Conservation (phyloP, 2,797 vertebrate species). For the Trematomus bernacchii region DNA sequence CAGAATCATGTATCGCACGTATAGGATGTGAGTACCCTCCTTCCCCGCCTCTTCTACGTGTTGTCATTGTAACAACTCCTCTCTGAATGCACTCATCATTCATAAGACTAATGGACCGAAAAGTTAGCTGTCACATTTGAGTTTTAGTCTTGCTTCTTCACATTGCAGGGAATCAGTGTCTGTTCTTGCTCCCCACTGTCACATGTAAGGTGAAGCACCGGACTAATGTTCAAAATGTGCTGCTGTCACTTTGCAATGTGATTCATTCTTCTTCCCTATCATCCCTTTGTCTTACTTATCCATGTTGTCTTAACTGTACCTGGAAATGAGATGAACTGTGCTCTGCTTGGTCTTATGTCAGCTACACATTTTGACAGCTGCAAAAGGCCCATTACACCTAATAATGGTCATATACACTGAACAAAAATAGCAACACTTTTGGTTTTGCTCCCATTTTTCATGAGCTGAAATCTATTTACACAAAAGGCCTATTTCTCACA, state of each 20-base stretch:
- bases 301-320: neutral
- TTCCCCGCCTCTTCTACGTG: conserved; percentile 29
- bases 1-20: conserved; percentile 99
- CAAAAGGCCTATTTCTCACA: too few species aligned
- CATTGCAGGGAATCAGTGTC: neutral
- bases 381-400: neutral
- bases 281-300: neutral
- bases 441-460: too few species aligned
- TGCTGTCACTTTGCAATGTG: neutral
- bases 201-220: conserved; percentile 13
- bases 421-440: too few species aligned
- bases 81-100: conserved; percentile 19
- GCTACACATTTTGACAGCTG: neutral
- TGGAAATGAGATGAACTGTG: neutral
- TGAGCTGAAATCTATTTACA: too few species aligned
- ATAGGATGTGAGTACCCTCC: conserved; percentile 98
- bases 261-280: conserved; percentile 3
- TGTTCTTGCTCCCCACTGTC: neutral
- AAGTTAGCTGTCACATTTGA: conserved; percentile 9
- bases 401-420: neutral
- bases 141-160: conserved; percentile 8
- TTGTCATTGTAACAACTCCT: conserved; percentile 41
- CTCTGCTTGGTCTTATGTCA: neutral
- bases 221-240: conserved; percentile 22
- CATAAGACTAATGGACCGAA: conserved; percentile 1